Evolutionary conservation across 92 coral and sea anemone species (phyloP), one percentile per base, ranked within the genome.

Genomic region (Plumapathes pennacea): DNA sequence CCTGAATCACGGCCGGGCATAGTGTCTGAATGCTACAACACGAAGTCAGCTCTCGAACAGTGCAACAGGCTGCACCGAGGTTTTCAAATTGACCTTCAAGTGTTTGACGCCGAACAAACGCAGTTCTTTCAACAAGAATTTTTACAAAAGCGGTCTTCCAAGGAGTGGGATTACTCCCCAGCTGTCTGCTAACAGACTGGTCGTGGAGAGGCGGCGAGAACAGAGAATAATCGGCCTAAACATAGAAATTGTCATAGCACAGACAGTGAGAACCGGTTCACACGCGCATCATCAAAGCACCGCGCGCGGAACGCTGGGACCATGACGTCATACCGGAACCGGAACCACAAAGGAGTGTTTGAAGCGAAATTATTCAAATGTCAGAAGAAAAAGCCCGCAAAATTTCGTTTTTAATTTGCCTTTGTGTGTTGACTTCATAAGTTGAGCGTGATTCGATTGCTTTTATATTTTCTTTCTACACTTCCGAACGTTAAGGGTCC

Each of bases 181-280:
- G 56, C 28, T 12, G 56, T 12, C 5, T 21, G 26, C 4, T 10
- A 49, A 6, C 17, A 23, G 6, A 23, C 8, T 21, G 26, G 20
- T 45, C 60, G 71, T 41, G 47, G 42, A 73, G 50, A 50, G 46
- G 40, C 37, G 4, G 37, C 41, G 55, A 64, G 74, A 74, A 67
- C 83, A 67, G 76, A 60, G 41, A 73, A 67, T 43, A 73, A 48
- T 66, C 39, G 54, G n/a, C 67, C 72, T 42, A 46, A 81, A 81
- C 62, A 51, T 60, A 78, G 64, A 74, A 72, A 67, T 74, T 63
- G 52, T 51, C 61, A 71, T 65, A 41, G 72, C 88, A 66, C 74
- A 76, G 78, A 80, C 69, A 67, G 55, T 51, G 69, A 55, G 53
- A 72, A 81, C 88, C 88, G 88, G 88, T 49, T 62, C 72, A 74